These are phyloP conservation scores for Ptychadena robeensis DNA, from an alignment of 2,797 vertebrate species.

Conservation along the genomic window DNA sequence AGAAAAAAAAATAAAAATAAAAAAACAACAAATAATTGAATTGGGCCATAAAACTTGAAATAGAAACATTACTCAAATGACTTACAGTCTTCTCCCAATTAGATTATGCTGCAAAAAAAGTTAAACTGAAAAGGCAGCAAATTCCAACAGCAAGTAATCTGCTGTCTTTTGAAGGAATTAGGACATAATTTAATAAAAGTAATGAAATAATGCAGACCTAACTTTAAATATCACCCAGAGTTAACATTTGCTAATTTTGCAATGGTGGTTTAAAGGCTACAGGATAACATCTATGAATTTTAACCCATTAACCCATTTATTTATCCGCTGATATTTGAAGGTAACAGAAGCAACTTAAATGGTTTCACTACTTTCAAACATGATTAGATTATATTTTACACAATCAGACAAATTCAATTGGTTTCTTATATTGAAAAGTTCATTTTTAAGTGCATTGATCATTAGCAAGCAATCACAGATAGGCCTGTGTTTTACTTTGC, in stretches of 20 bases:
- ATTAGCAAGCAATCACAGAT: not conserved
- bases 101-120: constrained; percentile 33
- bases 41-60: constrained; percentile 45
- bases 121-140: constrained; percentile 25
- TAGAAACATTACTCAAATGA: constrained; percentile 39
- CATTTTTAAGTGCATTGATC: not conserved
- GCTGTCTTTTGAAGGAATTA: not conserved
- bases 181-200: constrained; percentile 8
- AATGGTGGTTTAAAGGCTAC: not conserved
- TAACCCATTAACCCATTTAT: not conserved
- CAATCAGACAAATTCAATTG: not conserved
- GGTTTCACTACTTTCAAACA: not conserved
- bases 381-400: not conserved
- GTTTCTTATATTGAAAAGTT: not conserved
- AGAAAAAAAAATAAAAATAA: constrained; percentile 35
- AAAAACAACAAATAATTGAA: constrained; percentile 31
- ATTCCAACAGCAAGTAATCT: not conserved
- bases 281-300: not conserved
- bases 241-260: not conserved
- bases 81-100: constrained; percentile 33
- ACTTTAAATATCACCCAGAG: not conserved
- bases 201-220: constrained; percentile 9
- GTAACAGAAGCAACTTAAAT: not conserved
- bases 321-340: not conserved
- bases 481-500: too few species aligned